phyloP scores from a whole-genome alignment of 2,797 vertebrate genomes.

The Helostoma temminkii region DNA sequence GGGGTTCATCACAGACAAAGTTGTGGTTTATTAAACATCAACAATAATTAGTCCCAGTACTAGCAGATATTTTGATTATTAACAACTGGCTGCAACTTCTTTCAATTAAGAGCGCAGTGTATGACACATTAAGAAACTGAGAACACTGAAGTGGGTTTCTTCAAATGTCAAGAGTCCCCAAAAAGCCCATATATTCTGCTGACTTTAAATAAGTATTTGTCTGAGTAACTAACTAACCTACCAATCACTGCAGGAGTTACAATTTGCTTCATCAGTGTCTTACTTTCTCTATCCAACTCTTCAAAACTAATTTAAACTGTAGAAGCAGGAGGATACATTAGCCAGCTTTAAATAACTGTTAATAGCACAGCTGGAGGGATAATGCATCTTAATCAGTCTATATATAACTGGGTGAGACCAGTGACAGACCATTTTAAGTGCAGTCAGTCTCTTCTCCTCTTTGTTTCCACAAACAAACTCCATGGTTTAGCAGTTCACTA shows the following conservation, averaged over 20 bases:
- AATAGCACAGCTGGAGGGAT: constrained; percentile 47
- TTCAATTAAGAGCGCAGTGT: neutral
- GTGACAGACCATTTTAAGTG: constrained; percentile 19
- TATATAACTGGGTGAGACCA: constrained; percentile 38
- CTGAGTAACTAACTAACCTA: neutral
- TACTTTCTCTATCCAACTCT: neutral
- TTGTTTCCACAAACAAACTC: constrained; percentile 2
- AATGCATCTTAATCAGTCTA: constrained; percentile 51
- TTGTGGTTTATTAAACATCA: neutral
- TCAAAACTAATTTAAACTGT: neutral
- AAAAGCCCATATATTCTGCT: no score
- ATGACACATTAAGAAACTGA: neutral
- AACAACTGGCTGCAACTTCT: neutral
- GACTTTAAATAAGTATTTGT: no score
- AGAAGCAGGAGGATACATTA: neutral
- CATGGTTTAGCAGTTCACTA: neutral
- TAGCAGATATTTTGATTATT: neutral
- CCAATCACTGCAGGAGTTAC: no score
- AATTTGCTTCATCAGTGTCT: neutral
- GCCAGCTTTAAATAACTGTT: neutral
- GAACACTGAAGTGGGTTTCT: no score
- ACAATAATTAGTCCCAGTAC: neutral
- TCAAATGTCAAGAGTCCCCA: no score
- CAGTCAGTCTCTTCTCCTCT: constrained; percentile 7
- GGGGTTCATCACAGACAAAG: neutral